Base-by-base conservation (phyloP, 2,113 vertebrate species). In the Sceloporus undulatus region DNA sequence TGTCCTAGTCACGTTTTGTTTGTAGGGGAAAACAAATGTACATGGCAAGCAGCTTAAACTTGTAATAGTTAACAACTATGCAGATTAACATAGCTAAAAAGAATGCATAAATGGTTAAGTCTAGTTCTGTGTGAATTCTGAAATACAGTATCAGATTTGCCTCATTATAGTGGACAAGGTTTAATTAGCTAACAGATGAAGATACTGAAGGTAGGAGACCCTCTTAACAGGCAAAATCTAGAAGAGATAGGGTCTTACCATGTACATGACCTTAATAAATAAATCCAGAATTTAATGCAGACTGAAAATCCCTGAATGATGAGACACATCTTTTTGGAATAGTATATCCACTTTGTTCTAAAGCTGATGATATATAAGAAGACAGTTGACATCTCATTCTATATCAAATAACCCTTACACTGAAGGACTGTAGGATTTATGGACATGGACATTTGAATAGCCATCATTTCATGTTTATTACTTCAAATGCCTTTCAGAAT, bases 261-360 rank as follows among this genome's bases (percentile, higher is more conserved):
- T n/a, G 38, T 48, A 65, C 1, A 14, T 9, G 2, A 14, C 34
- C 27, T 48, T 81, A 54, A 13, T 42, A 90, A 85, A 75, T 6
- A 0, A 79, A 73, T 4, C 4, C 40, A 88, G 85, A 84, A 84
- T 6, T 2, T 78, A 14, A 68, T 78, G 38, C 88, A 56, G 85
- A 68, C 25, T 5, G 86, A 84, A 48, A 80, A 76, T 0, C 71
- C 14, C 11, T 2, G 10, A 73, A 71, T 90, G 85, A 80, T 3
- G 38, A 86, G 79, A 88, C 1, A 0, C 18, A 38, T 68, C 9
- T 23, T 40, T 0, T 34, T 84, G 75, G 79, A 89, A 34, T 27
- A 86, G 4, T 82, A 83, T 93, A 88, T 59, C 25, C 52, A 2
- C 84, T 85, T 81, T 89, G 25, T 82, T 89, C 68, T 38, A 42